phyloP scores from a whole-genome alignment of 1,140 invertebrate genomes.

The Calephelis virginiensis region DNA sequence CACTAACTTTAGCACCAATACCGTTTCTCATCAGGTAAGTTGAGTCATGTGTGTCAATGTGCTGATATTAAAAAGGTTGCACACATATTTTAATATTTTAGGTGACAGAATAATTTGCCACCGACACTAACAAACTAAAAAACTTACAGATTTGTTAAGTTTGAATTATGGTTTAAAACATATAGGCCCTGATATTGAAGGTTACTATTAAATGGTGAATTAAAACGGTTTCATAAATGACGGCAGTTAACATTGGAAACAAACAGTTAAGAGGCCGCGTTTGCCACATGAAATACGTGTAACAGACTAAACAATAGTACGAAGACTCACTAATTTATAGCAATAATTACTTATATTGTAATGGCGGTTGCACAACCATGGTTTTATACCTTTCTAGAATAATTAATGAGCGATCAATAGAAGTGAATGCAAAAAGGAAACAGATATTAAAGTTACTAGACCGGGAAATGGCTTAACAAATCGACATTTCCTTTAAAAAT shows the following conservation, averaged over 20 bases:
- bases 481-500: conserved; percentile 12
- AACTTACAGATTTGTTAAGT: no score
- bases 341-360: background rate
- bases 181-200: no score
- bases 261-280: background rate
- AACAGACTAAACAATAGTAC: background rate
- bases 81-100: no score
- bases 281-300: background rate
- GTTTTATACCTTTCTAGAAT: background rate
- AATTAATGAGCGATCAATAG: conserved; percentile 8
- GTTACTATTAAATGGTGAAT: no score
- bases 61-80: no score
- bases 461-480: conserved; percentile 15
- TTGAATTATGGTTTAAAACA: no score
- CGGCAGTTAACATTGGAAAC: background rate
- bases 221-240: no score
- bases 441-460: conserved; percentile 8
- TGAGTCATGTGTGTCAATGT: no score
- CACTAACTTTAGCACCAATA: no score
- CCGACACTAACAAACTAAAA: no score
- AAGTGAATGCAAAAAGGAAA: conserved; percentile 5
- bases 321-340: background rate
- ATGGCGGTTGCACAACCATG: conserved; percentile 1
- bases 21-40: no score
- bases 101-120: no score